These are phyloP conservation scores for Caenorhabditis macrosperma DNA, from an alignment of 2,888 invertebrate genomes.

Conservation along the genomic window DNA sequence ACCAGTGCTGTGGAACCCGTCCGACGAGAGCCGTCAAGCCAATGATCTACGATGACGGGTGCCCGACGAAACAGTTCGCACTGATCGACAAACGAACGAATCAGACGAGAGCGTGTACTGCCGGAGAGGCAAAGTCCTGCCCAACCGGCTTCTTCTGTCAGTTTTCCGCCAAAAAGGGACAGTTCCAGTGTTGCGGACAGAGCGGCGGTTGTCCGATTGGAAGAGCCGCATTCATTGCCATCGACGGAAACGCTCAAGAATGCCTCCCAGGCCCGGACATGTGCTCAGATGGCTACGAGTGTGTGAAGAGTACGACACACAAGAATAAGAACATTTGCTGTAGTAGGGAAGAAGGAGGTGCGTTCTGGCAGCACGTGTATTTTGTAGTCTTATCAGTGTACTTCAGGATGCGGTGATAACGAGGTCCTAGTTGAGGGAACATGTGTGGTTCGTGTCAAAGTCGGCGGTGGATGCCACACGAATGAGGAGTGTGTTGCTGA, in stretches of 20 bases:
- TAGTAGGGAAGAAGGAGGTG: slow-evolving; percentile 62
- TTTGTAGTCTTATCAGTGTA: no score
- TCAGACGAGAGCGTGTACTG: slow-evolving; percentile 65
- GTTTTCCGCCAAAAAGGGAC: slow-evolving; percentile 64
- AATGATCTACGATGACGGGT: slow-evolving; percentile 61
- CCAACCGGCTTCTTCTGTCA: slow-evolving; percentile 72
- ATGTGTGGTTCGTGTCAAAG: slow-evolving; percentile 61
- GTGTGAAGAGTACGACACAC: slow-evolving; percentile 62
- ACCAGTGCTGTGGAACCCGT: slow-evolving; percentile 68
- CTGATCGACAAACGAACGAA: slow-evolving; percentile 61
- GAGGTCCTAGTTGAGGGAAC: slow-evolving; percentile 62
- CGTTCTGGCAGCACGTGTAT: background rate
- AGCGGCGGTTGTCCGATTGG: slow-evolving; percentile 63
- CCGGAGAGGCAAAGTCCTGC: slow-evolving; percentile 67
- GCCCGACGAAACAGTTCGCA: slow-evolving; percentile 66
- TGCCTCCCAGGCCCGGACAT: slow-evolving; percentile 66
- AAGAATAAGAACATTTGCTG: slow-evolving; percentile 68
- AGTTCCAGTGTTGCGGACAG: slow-evolving; percentile 73
- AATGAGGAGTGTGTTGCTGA: slow-evolving; percentile 68
- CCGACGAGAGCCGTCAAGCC: slow-evolving; percentile 62
- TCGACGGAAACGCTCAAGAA: slow-evolving; percentile 68
- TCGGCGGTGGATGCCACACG: slow-evolving; percentile 62
- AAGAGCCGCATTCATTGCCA: slow-evolving; percentile 68
- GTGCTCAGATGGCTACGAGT: slow-evolving; percentile 69
- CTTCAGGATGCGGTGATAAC: slow-evolving; percentile 61